Conservation (phyloP, 2,888 invertebrate species). For the Listrodromus nycthemerus region DNA sequence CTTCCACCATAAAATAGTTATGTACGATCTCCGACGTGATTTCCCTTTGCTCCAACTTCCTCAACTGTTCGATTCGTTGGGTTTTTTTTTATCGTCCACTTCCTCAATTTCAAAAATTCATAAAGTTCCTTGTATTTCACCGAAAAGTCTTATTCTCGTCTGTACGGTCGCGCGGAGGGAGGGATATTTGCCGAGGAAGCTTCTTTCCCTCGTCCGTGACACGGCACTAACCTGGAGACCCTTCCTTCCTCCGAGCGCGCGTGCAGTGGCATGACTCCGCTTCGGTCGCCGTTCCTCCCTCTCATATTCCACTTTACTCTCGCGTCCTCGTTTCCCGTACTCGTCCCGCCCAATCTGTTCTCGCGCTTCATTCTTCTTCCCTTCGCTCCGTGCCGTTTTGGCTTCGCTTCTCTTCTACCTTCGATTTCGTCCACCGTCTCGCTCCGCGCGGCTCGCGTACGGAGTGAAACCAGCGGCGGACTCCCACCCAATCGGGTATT, state of each 20-base stretch:
- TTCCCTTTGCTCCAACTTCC: background rate
- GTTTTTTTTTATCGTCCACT: background rate
- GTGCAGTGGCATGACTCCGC: constrained; percentile 17
- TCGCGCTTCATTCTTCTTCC: constrained; percentile 19
- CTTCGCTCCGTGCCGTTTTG: constrained; percentile 24
- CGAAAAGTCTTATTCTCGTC: constrained; percentile 16
- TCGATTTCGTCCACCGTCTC: constrained; percentile 37
- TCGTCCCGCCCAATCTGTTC: constrained; percentile 18
- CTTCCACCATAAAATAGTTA: background rate
- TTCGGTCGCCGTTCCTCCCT: constrained; percentile 1
- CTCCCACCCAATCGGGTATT: constrained; percentile 80
- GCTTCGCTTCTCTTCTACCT: constrained; percentile 43
- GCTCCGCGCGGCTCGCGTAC: constrained; percentile 8
- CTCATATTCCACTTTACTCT: background rate
- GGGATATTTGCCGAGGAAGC: background rate
- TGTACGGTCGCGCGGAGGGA: constrained; percentile 9
- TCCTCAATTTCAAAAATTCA: constrained; percentile 39
- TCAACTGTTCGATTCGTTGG: background rate
- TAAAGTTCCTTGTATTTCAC: background rate
- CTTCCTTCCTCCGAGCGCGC: background rate
- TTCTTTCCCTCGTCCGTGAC: constrained; percentile 36
- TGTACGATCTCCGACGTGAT: background rate
- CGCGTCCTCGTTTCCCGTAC: constrained; percentile 21
- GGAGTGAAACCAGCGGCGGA: constrained; percentile 55
- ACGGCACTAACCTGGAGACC: constrained; percentile 30